Evolutionary conservation across 2,888 invertebrate species (phyloP), one percentile per base, ranked within the genome.

Genomic region (Thereva unica): DNA sequence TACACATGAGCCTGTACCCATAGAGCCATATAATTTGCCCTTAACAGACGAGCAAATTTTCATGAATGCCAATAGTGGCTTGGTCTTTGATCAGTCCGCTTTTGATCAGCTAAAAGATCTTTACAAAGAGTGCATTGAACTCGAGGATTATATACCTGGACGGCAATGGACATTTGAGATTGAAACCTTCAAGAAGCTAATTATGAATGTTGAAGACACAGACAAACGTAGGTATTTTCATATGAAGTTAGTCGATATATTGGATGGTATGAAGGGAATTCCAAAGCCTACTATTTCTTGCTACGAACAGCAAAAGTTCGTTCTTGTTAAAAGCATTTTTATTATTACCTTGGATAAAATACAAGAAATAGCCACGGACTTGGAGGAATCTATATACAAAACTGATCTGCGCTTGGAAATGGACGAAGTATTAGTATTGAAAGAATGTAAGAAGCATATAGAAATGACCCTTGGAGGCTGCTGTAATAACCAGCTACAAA

Each of bases 261-360:
- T 69, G 0, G 7, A 49, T 47, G 38, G 41, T 1, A 64, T 69
- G 66, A 61, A 54, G 49, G 34, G 4, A 1, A 53, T 49, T 9
- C 47, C 65, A 7, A 10, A 40, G 38, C 12, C 61, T 40, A 12
- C 45, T 9, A 12, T 41, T 8, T 12, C 45, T 6, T 38, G 54
- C 8, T 61, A 61, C n/a, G 56, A 65, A 4, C 59, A 70, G 23
- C 70, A 68, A 38, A 68, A 67, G 50, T 64, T 57, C n/a, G 5
- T 68, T 1, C 49, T 70, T 5, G 68, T 68, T 9, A 59, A 54
- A 54, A 67, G 45, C 35, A 56, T 67, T n/a, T 37, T 70, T 1
- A 38, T 63, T 8, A 23, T 42, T 9, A 42, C 54, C 9, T 38
- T 67, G 3, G 67, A 68, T n/a, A 55, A 59, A 42, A 56, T 70